Evolutionary conservation across 1,140 invertebrate species (phyloP), one percentile per base, ranked within the genome.

Genomic region (Grapholita molesta): DNA sequence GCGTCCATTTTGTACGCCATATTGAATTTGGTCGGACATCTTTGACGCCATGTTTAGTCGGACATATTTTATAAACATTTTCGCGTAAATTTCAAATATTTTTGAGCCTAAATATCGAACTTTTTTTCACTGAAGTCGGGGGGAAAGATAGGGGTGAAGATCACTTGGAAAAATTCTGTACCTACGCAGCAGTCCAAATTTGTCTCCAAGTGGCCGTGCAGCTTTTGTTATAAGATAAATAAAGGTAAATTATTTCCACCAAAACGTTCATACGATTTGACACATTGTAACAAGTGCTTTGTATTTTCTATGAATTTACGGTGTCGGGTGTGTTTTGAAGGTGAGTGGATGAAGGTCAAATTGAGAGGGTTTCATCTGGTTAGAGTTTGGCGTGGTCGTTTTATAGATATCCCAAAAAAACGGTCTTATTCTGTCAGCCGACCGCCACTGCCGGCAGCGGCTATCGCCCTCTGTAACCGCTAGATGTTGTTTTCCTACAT

Each of bases 61-160:
- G 90, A 92, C 90, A 92, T 92, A 92, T 92, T 92, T 92, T 92
- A 90, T 92, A 92, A 92, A 92, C 89, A 92, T 90, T 92, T 91
- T 92, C 90, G 90, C 90, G 90, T 92, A 91, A 92, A 90, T 91
- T 92, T 92, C 88, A 92, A 92, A 92, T 92, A 90, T 91, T 91
- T 88, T 87, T 84, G 69, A 80, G 77, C 77, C 82, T 84, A 85
- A 89, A 84, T 90, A 90, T 83, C 77, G 78, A 88, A 89, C 83
- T 86, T 91, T 91, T 91, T 89, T 91, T 89, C 88, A 88, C 82
- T 88, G 78, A 83, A 87, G 83, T 82, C 81, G 79, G 80, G 80
- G 78, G 76, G 72, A 83, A 80, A 78, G 76, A 77, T 85, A 82
- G 67, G 66, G 42, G 80, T 83, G 71, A 85, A 84, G 79, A 88